Percentiles rank a stretch among this genome's conserved stretches.
phyloP scores from a whole-genome alignment of 2,797 vertebrate genomes.

The Falco cherrug region DNA sequence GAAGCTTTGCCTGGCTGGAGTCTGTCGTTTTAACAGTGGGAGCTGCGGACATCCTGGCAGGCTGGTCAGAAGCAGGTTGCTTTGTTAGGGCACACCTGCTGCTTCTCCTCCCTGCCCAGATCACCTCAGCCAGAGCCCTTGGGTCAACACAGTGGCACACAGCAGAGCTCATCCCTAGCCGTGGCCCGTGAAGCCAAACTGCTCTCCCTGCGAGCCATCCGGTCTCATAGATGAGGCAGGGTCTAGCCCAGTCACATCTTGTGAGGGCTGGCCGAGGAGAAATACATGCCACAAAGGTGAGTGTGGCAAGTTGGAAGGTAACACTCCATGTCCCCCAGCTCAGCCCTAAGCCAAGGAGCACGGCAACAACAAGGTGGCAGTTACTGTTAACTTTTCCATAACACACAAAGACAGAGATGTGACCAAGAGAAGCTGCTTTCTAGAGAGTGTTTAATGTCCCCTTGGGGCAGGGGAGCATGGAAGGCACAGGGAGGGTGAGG shows the following conservation, averaged over 20 bases:
- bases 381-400: neutral
- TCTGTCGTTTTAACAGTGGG: neutral
- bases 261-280: neutral
- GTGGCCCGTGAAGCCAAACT: neutral
- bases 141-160: neutral
- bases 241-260: neutral
- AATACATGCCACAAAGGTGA: rapidly evolving
- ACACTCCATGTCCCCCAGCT: neutral
- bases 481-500: neutral
- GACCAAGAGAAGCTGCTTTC: neutral
- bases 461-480: neutral
- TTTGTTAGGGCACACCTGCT: neutral
- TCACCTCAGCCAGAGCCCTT: too few species aligned
- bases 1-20: neutral
- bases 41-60: neutral
- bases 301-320: neutral
- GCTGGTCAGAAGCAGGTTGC: neutral
- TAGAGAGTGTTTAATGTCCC: neutral
- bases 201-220: neutral
- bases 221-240: neutral
- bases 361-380: neutral
- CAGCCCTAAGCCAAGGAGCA: neutral
- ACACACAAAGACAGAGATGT: neutral
- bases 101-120: neutral
- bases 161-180: neutral